Base-by-base conservation (phyloP, 2,888 invertebrate genomes). In the Zhuqinia jingwanae region DNA sequence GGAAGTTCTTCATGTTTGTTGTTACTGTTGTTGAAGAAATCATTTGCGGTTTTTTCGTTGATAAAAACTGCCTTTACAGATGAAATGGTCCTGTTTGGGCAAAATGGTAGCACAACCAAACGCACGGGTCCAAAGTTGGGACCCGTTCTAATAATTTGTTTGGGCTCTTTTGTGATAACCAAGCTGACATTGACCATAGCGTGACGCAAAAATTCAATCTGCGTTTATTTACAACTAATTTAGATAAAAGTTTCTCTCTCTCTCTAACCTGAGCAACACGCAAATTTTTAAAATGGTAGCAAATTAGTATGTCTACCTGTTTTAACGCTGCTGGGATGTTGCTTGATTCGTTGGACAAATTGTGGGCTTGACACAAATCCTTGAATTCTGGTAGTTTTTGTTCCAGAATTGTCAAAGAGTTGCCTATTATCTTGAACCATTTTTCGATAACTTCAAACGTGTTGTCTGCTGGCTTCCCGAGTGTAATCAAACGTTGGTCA, bases 141-240 rank as follows among this genome's bases (percentile, higher is more conserved):
- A 5, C 11, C 17, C 13, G 30, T 53, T 25, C 84, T 50, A 17
- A 84, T 42, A 0, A 84, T 77, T 58, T 88, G 88, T n/a, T 36
- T 53, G 2, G 88, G 88, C n/a, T 88, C 81, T 20, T 17, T 45
- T 6, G 76, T 47, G 56, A 84, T 56, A 1, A 77, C 84, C 11
- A 84, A 15, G 22, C 77, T 56, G 0, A 13, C 17, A 0, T 25
- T 6, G 6, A 76, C 42, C 84, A 84, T 42, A 5, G 2, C 3
- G 8, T 53, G 22, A 10, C 70, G 11, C 20, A 50, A 8, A 5
- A 3, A 11, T 1, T 20, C 20, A 36, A 79, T 30, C 65, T 75
- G 30, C 3, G n/a, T 8, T 2, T 20, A 42, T 13, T 10, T 68
- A 68, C 36, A 36, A 42, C 1, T 5, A 45, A n/a, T n/a, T n/a